Percentiles rank a stretch among this genome's conserved stretches.
Conservation (phyloP, 2,113 vertebrate genomes). For the Lepisosteus oculatus region DNA sequence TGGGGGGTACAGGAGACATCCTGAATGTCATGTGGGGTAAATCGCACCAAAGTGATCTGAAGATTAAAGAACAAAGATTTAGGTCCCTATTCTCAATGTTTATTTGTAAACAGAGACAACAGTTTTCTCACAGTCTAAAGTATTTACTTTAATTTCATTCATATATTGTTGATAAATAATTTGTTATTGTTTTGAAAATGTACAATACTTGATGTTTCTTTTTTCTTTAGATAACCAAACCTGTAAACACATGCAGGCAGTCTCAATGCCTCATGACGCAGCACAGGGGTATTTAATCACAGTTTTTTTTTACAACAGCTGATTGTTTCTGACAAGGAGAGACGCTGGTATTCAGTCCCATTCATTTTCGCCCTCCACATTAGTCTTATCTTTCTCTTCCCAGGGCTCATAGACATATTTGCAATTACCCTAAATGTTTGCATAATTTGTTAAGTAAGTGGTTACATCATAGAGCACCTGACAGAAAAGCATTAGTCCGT, state of each 20-base stretch:
- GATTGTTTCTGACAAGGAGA: not conserved
- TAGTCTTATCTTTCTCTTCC: not conserved
- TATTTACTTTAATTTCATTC: too few relatives aligned
- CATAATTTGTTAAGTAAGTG: not conserved
- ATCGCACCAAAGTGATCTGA: too few relatives aligned
- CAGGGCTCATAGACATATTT: not conserved
- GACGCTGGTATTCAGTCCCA: not conserved
- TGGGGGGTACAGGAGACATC: too few relatives aligned
- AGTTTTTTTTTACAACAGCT: not conserved
- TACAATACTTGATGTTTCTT: too few relatives aligned
- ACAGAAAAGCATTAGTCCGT: not conserved
- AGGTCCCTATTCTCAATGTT: too few relatives aligned
- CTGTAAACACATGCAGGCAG: not conserved
- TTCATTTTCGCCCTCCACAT: not conserved
- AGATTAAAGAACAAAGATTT: too few relatives aligned
- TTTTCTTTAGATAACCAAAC: not conserved
- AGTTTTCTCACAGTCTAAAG: too few relatives aligned
- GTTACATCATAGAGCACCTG: not conserved
- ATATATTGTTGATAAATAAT: too few relatives aligned
- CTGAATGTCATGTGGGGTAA: too few relatives aligned
- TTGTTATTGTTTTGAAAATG: too few relatives aligned
- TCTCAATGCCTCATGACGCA: not conserved
- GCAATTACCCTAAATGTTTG: conserved; percentile 4
- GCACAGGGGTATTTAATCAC: not conserved
- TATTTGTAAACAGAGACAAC: too few relatives aligned